Evolutionary conservation across 2,797 vertebrate species (phyloP), one percentile per base, ranked within the genome.

Genomic region (Holocentrus rufus): DNA sequence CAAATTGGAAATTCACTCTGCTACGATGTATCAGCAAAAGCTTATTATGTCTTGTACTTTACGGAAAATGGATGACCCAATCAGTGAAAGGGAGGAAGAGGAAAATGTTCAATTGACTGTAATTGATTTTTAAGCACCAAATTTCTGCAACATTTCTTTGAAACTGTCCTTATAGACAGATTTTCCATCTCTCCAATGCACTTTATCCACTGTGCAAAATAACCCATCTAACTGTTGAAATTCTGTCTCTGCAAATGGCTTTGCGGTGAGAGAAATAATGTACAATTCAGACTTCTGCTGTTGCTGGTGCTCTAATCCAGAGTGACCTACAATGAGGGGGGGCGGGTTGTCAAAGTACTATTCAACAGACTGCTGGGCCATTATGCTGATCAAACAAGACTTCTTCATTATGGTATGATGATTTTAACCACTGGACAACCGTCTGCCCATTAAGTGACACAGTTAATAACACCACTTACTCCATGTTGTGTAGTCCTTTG

Each of bases 51-150:
- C 50, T 53, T 53, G 20, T 23, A 53, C 50, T 66, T 76, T 56
- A 50, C 52, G 70, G 47, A 74, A 79, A 81, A 87, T 69, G 72
- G 36, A 81, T 85, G 55, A 47, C 52, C 50, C 20, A 25, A 74
- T 57, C 68, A 61, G 63, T 71, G 73, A 58, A 69, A 78, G 63
- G 66, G 58, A 78, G 72, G 58, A 73, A 17, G 34, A 68, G 53
- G 63, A 66, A 80, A 75, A 67, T 76, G 65, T 83, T 83, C 75
- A 78, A 83, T 77, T 81, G 79, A 25, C 63, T 62, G 58, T 70
- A 82, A 79, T 80, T 81, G 76, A 84, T 81, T 75, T 76, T 52
- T 77, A 69, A 79, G 82, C 74, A 23, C 23, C 14, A 25, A 25
- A 15, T 55, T 20, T 22, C 20, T 53, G n/a, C 20, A 77, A 70